Percentiles rank a stretch among this genome's conserved stretches.
These are phyloP conservation scores for Triops longicaudatus DNA, from an alignment of 1,140 invertebrate species.

Conservation along the genomic window DNA sequence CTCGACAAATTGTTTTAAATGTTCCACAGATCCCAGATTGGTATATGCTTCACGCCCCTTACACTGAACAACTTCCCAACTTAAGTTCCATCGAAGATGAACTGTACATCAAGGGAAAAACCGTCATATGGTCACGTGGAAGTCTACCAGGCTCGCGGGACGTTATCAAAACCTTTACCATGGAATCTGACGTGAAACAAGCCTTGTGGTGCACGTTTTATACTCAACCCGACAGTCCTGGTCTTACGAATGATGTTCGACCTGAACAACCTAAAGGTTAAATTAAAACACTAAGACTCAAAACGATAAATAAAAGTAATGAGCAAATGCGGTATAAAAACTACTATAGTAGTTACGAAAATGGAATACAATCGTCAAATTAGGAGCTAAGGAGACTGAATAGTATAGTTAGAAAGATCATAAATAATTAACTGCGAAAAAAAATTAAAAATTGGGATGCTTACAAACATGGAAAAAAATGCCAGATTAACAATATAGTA, in stretches of 20 bases:
- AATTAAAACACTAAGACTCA: not conserved
- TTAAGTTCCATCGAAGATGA: constrained; percentile 62
- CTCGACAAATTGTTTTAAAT: not conserved
- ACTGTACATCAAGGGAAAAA: constrained; percentile 73
- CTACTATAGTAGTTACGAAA: not conserved
- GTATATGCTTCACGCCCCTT: not conserved
- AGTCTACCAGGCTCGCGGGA: constrained; percentile 37
- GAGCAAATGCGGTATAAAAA: too few relatives aligned
- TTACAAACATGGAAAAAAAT: too few relatives aligned
- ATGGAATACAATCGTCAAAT: too few relatives aligned
- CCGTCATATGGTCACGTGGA: constrained; percentile 63
- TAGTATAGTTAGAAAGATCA: too few relatives aligned
- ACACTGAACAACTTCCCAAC: not conserved
- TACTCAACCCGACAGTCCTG: constrained; percentile 40
- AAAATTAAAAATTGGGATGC: too few relatives aligned
- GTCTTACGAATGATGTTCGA: constrained; percentile 30
- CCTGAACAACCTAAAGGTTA: constrained; percentile 32
- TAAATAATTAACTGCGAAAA: too few relatives aligned
- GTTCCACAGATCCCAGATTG: not conserved
- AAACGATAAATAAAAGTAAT: too few relatives aligned
- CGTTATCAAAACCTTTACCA: constrained; percentile 58
- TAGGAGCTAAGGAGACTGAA: too few relatives aligned
- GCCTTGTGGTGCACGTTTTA: constrained; percentile 70
- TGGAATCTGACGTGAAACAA: constrained; percentile 67
- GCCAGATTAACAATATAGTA: too few relatives aligned